Conservation (phyloP, 2,797 vertebrate species). For the Uromys caudimaculatus region DNA sequence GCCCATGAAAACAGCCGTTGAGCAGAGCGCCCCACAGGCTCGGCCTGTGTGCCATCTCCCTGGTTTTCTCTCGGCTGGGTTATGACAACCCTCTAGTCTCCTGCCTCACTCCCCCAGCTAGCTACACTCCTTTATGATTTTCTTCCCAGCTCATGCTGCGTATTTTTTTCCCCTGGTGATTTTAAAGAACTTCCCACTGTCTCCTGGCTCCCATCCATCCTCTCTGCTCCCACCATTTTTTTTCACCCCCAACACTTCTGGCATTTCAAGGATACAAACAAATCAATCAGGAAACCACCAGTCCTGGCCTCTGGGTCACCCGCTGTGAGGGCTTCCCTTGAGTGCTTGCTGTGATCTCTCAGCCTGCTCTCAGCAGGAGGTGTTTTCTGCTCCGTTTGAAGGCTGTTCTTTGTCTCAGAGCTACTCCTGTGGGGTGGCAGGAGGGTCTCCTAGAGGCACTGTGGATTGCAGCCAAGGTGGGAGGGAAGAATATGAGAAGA, state of each 20-base stretch:
- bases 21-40: rapidly evolving
- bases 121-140: not conserved
- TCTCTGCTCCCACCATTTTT: not conserved
- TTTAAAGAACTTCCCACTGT: constrained; percentile 51
- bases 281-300: not conserved
- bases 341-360: not conserved
- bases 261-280: constrained; percentile 39
- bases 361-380: not conserved
- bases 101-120: not conserved
- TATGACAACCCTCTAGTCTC: not conserved
- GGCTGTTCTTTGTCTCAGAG: not conserved
- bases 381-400: not conserved
- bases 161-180: not conserved
- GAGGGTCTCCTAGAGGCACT: not conserved
- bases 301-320: not conserved
- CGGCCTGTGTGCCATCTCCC: rapidly evolving
- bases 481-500: rapidly evolving
- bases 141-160: not conserved
- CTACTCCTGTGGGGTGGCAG: not conserved
- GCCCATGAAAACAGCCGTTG: not conserved
- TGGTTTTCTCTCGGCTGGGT: not conserved
- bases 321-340: not conserved
- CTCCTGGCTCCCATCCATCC: not conserved
- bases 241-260: not conserved
- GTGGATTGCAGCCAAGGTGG: constrained; percentile 22